Percentiles rank a stretch among this genome's conserved stretches.
Conservation (phyloP, 2,797 vertebrate genomes). For the Morelia viridis region DNA sequence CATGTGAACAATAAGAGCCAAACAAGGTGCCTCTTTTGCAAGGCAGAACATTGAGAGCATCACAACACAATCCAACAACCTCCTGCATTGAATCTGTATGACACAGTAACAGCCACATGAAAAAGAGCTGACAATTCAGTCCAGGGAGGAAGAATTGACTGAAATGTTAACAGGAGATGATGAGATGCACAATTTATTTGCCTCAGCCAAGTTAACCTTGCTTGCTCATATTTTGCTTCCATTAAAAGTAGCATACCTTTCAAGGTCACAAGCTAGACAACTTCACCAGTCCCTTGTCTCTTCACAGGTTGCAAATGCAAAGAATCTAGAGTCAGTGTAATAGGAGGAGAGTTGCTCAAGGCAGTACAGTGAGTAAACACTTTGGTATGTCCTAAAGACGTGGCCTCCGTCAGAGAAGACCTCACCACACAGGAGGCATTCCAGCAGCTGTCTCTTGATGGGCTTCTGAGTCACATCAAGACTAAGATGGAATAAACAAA, state of each 20-base stretch:
- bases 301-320: not conserved
- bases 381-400: constrained; percentile 37
- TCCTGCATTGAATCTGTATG: not conserved
- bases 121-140: not conserved
- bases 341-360: constrained; percentile 32
- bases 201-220: not conserved
- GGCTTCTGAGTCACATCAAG: constrained; percentile 24
- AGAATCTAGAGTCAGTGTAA: constrained; percentile 30
- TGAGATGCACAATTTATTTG: not conserved
- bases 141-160: not conserved
- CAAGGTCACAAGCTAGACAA: not conserved
- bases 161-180: not conserved
- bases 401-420: constrained; percentile 12
- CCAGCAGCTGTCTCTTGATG: not conserved
- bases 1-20: not conserved
- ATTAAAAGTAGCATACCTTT: not conserved
- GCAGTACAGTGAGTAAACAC: constrained; percentile 22
- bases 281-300: not conserved
- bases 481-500: constrained; percentile 28
- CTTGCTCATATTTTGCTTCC: not conserved
- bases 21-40: not conserved
- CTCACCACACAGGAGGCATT: not conserved
- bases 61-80: not conserved
- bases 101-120: not conserved
- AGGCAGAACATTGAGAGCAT: not conserved